Conservation (phyloP, 2,888 invertebrate genomes). For the Abrostola tripartita region DNA sequence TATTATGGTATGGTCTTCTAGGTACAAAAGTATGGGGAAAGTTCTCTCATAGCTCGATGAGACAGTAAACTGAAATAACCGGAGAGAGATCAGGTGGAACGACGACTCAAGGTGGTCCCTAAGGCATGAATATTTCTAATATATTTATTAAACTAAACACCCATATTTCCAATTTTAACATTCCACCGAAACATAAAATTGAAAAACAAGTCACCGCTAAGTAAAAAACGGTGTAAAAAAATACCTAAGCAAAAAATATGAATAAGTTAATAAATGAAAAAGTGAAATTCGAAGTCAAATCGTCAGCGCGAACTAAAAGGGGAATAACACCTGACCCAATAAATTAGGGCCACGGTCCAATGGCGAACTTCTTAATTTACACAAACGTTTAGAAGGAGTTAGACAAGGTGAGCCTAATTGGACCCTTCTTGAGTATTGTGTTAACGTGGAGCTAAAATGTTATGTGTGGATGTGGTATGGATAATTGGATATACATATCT, state of each 20-base stretch:
- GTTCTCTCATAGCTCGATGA: too few relatives aligned
- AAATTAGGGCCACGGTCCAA: conserved; percentile 21
- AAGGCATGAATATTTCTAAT: too few relatives aligned
- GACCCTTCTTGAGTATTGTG: conserved; percentile 23
- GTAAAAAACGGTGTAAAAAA: conserved; percentile 33
- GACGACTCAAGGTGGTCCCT: too few relatives aligned
- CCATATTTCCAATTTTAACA: background rate
- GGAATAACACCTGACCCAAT: conserved; percentile 26
- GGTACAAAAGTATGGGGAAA: too few relatives aligned
- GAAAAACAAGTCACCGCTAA: conserved; percentile 5
- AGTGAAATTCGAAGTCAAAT: conserved; percentile 9
- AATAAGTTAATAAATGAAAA: conserved; percentile 28
- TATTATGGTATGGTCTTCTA: too few relatives aligned
- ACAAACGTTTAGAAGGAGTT: conserved; percentile 33
- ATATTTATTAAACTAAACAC: too few relatives aligned
- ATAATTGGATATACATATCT: too few relatives aligned
- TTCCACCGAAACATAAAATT: too few relatives aligned
- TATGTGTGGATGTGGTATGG: background rate
- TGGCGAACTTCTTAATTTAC: conserved; percentile 51
- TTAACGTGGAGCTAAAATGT: background rate
- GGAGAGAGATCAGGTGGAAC: too few relatives aligned
- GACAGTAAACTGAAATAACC: too few relatives aligned
- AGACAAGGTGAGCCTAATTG: conserved; percentile 44
- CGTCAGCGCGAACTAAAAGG: background rate
- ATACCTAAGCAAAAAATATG: conserved; percentile 10